phyloP scores from a whole-genome alignment of 2,797 vertebrate species.

The Varecia variegata region DNA sequence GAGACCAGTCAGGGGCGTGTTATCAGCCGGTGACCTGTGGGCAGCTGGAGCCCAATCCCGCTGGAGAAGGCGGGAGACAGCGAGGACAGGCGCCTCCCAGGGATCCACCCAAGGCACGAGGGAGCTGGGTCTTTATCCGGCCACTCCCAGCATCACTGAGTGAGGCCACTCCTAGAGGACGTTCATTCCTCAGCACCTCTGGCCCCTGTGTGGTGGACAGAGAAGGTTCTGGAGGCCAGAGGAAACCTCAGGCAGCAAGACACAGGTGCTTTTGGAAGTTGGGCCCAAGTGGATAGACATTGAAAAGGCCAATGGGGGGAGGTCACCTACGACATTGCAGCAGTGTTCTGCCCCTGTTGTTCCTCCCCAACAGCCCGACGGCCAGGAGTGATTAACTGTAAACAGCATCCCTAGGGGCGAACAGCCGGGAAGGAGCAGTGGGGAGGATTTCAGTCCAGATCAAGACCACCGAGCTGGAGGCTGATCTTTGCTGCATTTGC shows the following conservation, averaged over 20 bases:
- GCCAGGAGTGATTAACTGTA: neutral
- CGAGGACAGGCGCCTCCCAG: accelerated
- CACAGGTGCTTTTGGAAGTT: too few relatives aligned
- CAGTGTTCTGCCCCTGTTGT: accelerated
- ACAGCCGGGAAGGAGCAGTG: neutral
- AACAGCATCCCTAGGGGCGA: accelerated
- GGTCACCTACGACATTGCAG: accelerated
- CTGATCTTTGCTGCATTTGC: neutral
- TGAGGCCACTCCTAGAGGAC: neutral
- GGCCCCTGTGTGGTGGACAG: neutral
- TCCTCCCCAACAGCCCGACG: too few relatives aligned
- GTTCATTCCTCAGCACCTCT: neutral
- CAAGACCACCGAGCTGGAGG: neutral
- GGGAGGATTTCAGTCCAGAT: neutral
- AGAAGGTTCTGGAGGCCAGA: neutral
- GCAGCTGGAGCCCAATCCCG: accelerated
- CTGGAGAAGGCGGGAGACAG: neutral
- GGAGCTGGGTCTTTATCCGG: neutral
- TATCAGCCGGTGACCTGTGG: neutral
- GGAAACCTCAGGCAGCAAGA: neutral
- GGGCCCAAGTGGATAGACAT: neutral
- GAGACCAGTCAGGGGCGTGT: accelerated
- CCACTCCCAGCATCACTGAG: accelerated
- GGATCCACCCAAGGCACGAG: accelerated
- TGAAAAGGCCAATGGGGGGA: neutral